Percentiles rank a stretch among this genome's conserved stretches.
phyloP scores from a whole-genome alignment of 2,113 vertebrate genomes.

The Prochilodus magdalenae region DNA sequence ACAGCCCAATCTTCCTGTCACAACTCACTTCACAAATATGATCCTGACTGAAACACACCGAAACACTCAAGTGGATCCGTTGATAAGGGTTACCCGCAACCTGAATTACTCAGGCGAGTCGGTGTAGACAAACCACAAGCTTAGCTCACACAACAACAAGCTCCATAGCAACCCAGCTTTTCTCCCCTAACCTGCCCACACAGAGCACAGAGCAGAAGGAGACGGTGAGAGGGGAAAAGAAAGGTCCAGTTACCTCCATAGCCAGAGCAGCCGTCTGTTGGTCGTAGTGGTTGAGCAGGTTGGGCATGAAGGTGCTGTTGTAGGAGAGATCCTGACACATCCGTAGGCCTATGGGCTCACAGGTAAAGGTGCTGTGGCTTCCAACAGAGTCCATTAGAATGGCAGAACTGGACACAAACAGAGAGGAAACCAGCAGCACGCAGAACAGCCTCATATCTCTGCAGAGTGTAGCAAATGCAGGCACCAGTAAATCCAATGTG shows the following conservation, averaged over 20 bases:
- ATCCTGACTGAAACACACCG: background rate
- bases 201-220: background rate
- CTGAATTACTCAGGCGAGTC: constrained; percentile 28
- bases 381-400: constrained; percentile 70
- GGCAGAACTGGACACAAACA: constrained; percentile 59
- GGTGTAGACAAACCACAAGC: constrained; percentile 35
- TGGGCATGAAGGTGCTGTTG: constrained; percentile 98
- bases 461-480: background rate
- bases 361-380: constrained; percentile 94
- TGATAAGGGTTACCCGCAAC: background rate
- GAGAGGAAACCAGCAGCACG: constrained; percentile 57
- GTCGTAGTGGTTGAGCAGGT: constrained; percentile 97
- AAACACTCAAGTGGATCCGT: too few species aligned
- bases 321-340: constrained; percentile 99
- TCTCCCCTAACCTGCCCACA: constrained; percentile 22
- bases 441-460: constrained; percentile 41
- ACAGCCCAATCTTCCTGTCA: background rate
- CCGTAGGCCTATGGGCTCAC: constrained; percentile 93
- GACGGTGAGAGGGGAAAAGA: background rate
- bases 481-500: constrained; percentile 9
- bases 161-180: constrained; percentile 48
- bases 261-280: constrained; percentile 95
- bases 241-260: constrained; percentile 88
- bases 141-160: constrained; percentile 43
- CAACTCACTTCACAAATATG: background rate